These are phyloP conservation scores for Carcina quercana DNA, from an alignment of 2,888 invertebrate genomes.

Conservation along the genomic window DNA sequence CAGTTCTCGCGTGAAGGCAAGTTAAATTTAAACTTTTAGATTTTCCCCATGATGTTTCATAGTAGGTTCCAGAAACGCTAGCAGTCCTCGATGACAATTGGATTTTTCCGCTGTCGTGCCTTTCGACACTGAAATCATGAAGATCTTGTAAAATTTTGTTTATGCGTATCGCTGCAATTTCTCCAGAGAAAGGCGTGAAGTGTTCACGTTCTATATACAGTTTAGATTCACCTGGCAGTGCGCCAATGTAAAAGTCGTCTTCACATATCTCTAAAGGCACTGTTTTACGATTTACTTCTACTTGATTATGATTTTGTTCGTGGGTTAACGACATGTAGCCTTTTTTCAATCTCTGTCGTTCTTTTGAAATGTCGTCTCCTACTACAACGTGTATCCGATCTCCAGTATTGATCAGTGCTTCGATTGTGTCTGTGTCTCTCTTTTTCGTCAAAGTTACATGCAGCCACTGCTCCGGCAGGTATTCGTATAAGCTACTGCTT, in stretches of 20 bases:
- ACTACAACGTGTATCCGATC: constrained; percentile 49
- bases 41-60: constrained; percentile 54
- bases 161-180: constrained; percentile 42
- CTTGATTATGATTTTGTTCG: neutral
- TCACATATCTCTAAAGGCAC: constrained; percentile 27
- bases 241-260: constrained; percentile 53
- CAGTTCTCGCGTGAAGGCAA: constrained; percentile 46
- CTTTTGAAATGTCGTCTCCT: constrained; percentile 21
- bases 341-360: constrained; percentile 4
- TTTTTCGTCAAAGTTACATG: constrained; percentile 47
- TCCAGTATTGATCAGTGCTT: constrained; percentile 46
- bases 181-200: constrained; percentile 36
- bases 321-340: neutral
- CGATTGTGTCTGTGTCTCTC: constrained; percentile 44
- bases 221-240: constrained; percentile 35
- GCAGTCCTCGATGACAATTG: constrained; percentile 56
- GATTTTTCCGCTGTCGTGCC: constrained; percentile 35
- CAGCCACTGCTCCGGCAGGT: constrained; percentile 49
- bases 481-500: constrained; percentile 46
- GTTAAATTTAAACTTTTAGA: constrained; percentile 53
- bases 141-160: constrained; percentile 44
- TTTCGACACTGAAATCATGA: constrained; percentile 39
- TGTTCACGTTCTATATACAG: constrained; percentile 27
- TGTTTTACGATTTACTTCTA: neutral
- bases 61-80: constrained; percentile 56